Percentiles rank a stretch among this genome's conserved stretches.
Conservation (phyloP, 2,888 invertebrate genomes). For the Mesorhabditis spiculigera region DNA sequence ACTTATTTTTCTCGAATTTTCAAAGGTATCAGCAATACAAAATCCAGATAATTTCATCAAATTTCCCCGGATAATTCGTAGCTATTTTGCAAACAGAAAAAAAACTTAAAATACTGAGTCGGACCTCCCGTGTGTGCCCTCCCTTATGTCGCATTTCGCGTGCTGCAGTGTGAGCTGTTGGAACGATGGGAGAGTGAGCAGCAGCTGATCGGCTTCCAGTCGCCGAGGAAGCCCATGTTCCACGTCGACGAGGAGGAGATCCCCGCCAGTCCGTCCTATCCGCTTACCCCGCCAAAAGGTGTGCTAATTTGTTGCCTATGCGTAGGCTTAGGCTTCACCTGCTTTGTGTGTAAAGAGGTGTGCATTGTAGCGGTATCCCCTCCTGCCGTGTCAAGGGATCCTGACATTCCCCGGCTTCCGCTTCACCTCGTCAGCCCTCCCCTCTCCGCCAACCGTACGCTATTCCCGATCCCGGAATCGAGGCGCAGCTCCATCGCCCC, state of each 20-base stretch:
- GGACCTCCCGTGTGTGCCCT: not conserved
- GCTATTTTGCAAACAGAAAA: no score
- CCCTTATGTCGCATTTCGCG: constrained; percentile 17
- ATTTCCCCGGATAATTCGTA: no score
- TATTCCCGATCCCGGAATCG: constrained; percentile 17
- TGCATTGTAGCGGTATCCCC: not conserved
- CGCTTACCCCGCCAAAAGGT: constrained; percentile 7
- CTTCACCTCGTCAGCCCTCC: constrained; percentile 17
- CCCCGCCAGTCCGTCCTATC: constrained; percentile 8
- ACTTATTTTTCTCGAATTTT: no score
- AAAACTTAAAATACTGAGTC: no score
- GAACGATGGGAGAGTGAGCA: constrained; percentile 14
- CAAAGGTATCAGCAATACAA: no score
- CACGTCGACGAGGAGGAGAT: not conserved
- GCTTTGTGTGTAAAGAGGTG: no score
- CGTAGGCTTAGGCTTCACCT: not conserved
- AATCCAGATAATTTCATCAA: no score
- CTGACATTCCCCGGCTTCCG: constrained; percentile 9
- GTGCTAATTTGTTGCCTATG: not conserved
- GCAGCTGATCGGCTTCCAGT: not conserved
- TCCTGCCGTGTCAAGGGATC: not conserved
- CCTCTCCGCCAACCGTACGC: constrained; percentile 19
- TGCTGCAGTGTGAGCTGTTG: constrained; percentile 24
- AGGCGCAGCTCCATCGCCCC: constrained; percentile 9
- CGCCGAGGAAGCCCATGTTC: not conserved